A percentile compares a stretch with the other conserved stretches of the same genome.
These are phyloP conservation scores for Acromyrmex heyeri DNA, from an alignment of 1,140 invertebrate species.

Conservation along the genomic window DNA sequence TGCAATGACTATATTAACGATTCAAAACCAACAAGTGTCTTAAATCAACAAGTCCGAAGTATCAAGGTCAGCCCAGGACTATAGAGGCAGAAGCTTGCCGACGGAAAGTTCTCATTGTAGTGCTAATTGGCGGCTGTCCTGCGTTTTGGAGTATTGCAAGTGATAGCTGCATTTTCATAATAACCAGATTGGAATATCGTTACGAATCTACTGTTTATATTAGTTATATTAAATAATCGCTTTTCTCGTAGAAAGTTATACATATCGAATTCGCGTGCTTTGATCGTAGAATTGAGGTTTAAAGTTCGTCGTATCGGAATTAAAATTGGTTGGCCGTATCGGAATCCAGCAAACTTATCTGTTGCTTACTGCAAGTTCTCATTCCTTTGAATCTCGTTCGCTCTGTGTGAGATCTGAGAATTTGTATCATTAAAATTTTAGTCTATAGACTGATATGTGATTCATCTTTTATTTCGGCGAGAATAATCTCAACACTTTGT, in stretches of 20 bases:
- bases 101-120: constrained; percentile 54
- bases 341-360: constrained; percentile 9
- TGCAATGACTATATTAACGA: constrained; percentile 51
- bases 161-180: constrained; percentile 11
- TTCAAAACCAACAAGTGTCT: constrained; percentile 77
- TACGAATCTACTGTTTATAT: background rate
- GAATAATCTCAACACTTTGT: background rate
- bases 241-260: constrained; percentile 10
- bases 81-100: constrained; percentile 13
- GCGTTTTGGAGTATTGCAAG: background rate
- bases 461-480: background rate
- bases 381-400: background rate
- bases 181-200: background rate
- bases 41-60: constrained; percentile 77
- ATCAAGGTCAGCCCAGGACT: constrained; percentile 63
- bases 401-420: too few relatives aligned
- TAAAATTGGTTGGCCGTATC: background rate
- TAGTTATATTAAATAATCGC: background rate
- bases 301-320: background rate
- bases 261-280: background rate
- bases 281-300: background rate
- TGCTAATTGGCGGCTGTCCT: constrained; percentile 52
- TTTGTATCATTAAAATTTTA: constrained; percentile 14
- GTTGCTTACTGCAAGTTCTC: background rate
- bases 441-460: background rate